phyloP scores from a whole-genome alignment of 2,113 vertebrate species.

The Ranitomeya imitator region DNA sequence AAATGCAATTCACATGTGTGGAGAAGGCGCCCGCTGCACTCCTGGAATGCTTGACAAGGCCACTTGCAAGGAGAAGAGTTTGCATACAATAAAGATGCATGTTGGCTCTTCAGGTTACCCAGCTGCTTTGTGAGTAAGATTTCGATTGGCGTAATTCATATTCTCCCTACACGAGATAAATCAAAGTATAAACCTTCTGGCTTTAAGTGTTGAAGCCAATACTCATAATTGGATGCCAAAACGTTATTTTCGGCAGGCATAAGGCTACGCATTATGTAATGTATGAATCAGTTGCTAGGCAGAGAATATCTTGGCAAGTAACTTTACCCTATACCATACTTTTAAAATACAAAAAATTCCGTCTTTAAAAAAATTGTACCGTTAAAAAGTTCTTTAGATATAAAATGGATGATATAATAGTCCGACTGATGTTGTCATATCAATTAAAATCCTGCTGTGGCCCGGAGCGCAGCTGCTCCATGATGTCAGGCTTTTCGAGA shows the following conservation, averaged over 20 bases:
- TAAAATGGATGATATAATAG: neutral
- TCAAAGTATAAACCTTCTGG: slow-evolving; percentile 38
- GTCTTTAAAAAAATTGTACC: too few species aligned
- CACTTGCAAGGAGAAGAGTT: slow-evolving; percentile 17
- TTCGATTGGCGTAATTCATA: slow-evolving; percentile 18
- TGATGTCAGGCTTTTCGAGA: slow-evolving; percentile 45
- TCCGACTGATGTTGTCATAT: slow-evolving; percentile 6
- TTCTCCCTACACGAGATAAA: slow-evolving; percentile 51
- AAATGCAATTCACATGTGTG: slow-evolving; percentile 28
- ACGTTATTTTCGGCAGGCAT: neutral
- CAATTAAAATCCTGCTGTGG: slow-evolving; percentile 14
- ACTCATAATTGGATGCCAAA: neutral
- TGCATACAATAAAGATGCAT: slow-evolving; percentile 11
- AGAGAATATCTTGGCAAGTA: neutral
- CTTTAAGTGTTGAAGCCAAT: slow-evolving; percentile 31
- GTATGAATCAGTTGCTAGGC: slow-evolving; percentile 4
- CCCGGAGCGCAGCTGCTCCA: slow-evolving; percentile 22
- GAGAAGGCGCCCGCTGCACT: neutral
- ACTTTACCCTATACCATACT: neutral
- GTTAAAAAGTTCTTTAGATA: neutral
- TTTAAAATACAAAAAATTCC: too few species aligned
- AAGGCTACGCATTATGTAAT: neutral
- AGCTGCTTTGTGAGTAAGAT: slow-evolving; percentile 40
- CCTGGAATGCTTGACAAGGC: slow-evolving; percentile 1
- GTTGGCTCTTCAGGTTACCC: slow-evolving; percentile 19